Evolutionary conservation across 1,140 invertebrate genomes (phyloP).

Genomic region (Pseudomyrmex flavicornis): DNA sequence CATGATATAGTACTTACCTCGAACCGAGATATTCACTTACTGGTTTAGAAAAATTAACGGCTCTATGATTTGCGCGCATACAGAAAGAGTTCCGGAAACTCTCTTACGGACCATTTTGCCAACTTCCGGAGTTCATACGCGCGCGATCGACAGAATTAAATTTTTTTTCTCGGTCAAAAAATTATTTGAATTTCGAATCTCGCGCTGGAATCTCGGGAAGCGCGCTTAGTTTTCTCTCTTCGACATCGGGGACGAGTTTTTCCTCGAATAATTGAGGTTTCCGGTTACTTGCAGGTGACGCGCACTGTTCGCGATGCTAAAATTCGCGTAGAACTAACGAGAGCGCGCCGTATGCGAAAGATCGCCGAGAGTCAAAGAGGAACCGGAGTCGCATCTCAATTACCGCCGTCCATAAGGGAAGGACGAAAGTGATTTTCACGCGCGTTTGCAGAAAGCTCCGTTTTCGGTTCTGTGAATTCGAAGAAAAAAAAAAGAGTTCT

Average conservation of each 20-base stretch:
- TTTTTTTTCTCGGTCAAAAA: too few species aligned
- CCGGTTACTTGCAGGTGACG: conserved; percentile 3
- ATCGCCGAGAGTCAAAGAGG: conserved; percentile 33
- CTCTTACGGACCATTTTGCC: background rate
- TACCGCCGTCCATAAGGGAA: background rate
- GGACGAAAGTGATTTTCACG: too few species aligned
- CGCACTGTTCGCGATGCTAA: conserved; percentile 1
- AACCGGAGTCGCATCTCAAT: conserved; percentile 35
- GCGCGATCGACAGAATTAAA: too few species aligned
- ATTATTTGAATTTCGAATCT: too few species aligned
- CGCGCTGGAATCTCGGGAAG: background rate
- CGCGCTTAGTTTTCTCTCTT: background rate
- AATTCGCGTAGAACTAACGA: conserved; percentile 6
- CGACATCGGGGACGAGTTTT: background rate
- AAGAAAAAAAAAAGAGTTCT: conserved; percentile 9
- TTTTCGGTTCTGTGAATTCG: background rate
- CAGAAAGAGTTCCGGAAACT: background rate
- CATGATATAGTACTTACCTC: conserved; percentile 48
- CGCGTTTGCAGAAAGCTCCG: conserved; percentile 8
- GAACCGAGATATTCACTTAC: background rate
- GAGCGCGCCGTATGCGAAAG: conserved; percentile 10
- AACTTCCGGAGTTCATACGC: too few species aligned
- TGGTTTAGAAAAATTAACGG: conserved; percentile 38
- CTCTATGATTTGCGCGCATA: conserved; percentile 1
- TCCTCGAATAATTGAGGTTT: conserved; percentile 33